Base-by-base conservation (phyloP, 2,797 vertebrate genomes). In the Bradypus variegatus region DNA sequence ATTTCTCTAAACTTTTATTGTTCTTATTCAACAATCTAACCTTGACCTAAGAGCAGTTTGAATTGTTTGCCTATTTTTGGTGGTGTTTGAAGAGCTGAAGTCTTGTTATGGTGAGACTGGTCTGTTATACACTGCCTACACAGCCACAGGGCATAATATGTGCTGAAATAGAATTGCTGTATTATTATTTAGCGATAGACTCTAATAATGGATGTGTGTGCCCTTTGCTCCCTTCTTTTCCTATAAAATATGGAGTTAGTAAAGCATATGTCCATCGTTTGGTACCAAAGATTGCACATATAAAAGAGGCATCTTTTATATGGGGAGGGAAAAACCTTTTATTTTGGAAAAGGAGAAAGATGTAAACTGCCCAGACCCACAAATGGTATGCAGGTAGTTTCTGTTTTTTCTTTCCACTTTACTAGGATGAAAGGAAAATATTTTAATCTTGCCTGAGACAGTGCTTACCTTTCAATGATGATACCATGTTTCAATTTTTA, bases 401-500 rank as follows among this genome's bases (percentile, higher is more conserved):
- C 78, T 27, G 11, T 33, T 72, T 84, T 86, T 82, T 64, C 16
- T 69, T 79, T 67, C 10, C 45, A 70, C 23, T 84, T 88, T 73
- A 83, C 60, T 78, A 76, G 23, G 36, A 64, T 93, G 55, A 58
- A 89, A 93, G 81, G 82, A 75, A 92, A 95, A 92, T 60, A 90
- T 84, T 93, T 78, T 53, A 72, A 58, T 89, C 45, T 91, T 95
- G 87, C 58, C 65, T 88, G 72, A 84, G 67, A 72, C 90, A 0
- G 0, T 89, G n/a, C 70, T 94, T 91, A 92, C 86, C 88, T 92
- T 91, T 88, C 77, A 53, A 6, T 90, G 89, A 70, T 62, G 90
- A 93, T 93, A 86, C 84, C 76, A 67, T 79, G 69, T 27, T 73
- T 65, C 76, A 77, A 79, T 88, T 82, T 94, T 95, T 93, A 90